Base-by-base conservation (phyloP, 2,113 vertebrate genomes). In the Chaenogobius annularis region DNA sequence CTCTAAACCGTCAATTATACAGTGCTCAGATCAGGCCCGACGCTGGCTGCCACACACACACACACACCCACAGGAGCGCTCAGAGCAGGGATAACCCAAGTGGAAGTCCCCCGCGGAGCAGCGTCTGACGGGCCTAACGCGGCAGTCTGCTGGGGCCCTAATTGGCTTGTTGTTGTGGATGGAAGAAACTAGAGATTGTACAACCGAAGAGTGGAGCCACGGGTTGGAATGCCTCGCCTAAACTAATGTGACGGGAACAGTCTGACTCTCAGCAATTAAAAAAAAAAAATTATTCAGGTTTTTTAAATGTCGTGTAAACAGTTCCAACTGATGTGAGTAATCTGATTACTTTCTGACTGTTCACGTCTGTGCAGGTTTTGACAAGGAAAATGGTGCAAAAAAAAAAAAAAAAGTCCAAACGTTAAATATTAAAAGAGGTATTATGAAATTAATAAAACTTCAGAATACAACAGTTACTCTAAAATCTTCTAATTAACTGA, bases 61-160 rank as follows among this genome's bases (percentile, higher is more conserved):
- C n/a, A n/a, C 64, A 66, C 20, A 40, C 44, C 6, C 43, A 47
- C 12, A 15, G 8, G 13, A 43, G 12, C 6, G 43, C 43, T 11
- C 20, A 1, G 43, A 43, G 35, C 50, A 7, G n/a, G 64, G 64
- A 7, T 44, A 66, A 66, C 13, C 47, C 10, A 15, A 66, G 64
- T 66, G 64, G 64, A 66, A 66, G 64, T 46, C 64, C 44, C 64
- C 64, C 8, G 22, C 7, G 22, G 64, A 15, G 64, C 12, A 8
- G 64, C 44, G n/a, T 47, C 64, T 46, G 64, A 66, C 26, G 64
- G 64, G 22, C 61, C 13, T 14, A 66, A 66, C 47, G 43, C n/a
- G 0, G 10, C 64, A 44, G 64, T 66, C 40, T 44, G 64, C 64
- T 66, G 11, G 64, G 43, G 17, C 12, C 43, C 22, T n/a, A 66